Conservation (phyloP, 2,888 invertebrate species). For the Tiliacea citrago region DNA sequence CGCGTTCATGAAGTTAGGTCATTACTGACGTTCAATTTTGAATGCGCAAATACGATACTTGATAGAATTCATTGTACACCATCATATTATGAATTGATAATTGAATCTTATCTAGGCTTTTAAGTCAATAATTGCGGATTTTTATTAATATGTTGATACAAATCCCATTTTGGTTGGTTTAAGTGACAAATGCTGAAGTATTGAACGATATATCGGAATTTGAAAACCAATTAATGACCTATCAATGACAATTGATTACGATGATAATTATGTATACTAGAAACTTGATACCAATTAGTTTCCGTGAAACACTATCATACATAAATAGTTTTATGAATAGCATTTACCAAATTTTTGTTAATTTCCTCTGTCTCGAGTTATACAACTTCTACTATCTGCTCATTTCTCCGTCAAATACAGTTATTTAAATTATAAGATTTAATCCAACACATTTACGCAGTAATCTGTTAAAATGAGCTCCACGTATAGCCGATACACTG, state of each 20-base stretch:
- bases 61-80: slow-evolving; percentile 8
- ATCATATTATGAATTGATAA: slow-evolving; percentile 13
- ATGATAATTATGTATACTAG: not conserved
- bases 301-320: not conserved
- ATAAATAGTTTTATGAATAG: not conserved
- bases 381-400: not conserved
- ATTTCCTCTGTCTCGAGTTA: not conserved
- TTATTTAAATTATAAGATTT: not conserved
- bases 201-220: not conserved
- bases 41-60: slow-evolving; percentile 36
- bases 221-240: slow-evolving; percentile 12
- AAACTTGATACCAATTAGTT: not conserved
- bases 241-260: slow-evolving; percentile 4
- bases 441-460: not conserved
- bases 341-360: not conserved
- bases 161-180: slow-evolving; percentile 6
- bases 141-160: not conserved
- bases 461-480: not conserved
- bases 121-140: slow-evolving; percentile 8
- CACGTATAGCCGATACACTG: not conserved
- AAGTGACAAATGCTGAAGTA: not conserved
- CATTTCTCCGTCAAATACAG: not conserved
- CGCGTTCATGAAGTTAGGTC: slow-evolving; percentile 45
- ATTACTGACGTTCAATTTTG: slow-evolving; percentile 43
- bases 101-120: slow-evolving; percentile 3